phyloP scores from a whole-genome alignment of 2,797 vertebrate species.

The Bradypodion pumilum region DNA sequence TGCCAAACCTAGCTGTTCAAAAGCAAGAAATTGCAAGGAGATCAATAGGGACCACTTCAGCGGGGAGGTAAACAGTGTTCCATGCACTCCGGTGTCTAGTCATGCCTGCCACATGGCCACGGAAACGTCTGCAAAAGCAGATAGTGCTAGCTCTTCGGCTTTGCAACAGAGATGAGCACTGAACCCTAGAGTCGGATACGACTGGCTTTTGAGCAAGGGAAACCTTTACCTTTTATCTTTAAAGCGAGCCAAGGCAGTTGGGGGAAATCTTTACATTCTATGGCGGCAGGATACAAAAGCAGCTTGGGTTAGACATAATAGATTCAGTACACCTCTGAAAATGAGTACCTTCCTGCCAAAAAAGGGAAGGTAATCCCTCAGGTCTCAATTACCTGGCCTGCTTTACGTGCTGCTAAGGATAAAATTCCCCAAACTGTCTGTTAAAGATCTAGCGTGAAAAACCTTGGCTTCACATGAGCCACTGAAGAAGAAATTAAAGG shows the following conservation, averaged over 20 bases:
- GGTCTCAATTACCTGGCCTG: constrained; percentile 67
- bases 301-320: neutral
- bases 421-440: constrained; percentile 44
- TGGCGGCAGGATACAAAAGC: neutral
- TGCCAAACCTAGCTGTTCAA: too few species aligned
- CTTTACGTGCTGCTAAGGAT: constrained; percentile 33
- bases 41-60: too few species aligned
- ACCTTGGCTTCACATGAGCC: constrained; percentile 30
- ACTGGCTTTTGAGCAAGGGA: too few species aligned
- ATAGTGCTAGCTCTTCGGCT: too few species aligned
- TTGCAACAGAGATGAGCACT: too few species aligned
- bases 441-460: constrained; percentile 15
- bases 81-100: too few species aligned
- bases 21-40: too few species aligned
- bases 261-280: neutral
- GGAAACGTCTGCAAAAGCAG: too few species aligned
- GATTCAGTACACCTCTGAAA: constrained; percentile 20
- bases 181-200: too few species aligned
- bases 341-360: constrained; percentile 29
- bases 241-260: neutral
- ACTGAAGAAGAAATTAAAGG: constrained; percentile 1
- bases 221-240: too few species aligned
- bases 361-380: constrained; percentile 47
- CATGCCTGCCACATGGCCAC: too few species aligned
- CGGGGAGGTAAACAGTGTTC: too few species aligned